Conservation (phyloP, 64 coral and sea anemone genomes). For the Dendronephthya gigantea region DNA sequence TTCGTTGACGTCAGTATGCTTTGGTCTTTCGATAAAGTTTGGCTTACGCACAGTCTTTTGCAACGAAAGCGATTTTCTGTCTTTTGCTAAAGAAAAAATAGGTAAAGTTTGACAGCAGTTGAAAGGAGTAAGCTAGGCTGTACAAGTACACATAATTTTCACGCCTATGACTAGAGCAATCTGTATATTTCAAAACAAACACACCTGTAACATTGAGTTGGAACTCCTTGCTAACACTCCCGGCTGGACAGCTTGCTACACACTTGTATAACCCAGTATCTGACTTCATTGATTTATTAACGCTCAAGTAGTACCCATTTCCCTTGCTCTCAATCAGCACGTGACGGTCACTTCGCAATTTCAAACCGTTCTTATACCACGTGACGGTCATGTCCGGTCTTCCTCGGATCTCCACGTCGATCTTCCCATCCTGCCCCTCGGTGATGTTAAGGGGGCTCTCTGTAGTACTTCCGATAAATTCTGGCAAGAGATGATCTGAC, state of each 20-base stretch:
- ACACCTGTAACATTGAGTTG: conserved; percentile 12
- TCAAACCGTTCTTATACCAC: not conserved
- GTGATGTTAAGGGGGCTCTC: not conserved
- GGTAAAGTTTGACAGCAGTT: too few relatives aligned
- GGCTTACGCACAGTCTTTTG: not conserved
- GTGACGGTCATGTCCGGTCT: not conserved
- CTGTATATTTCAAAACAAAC: too few relatives aligned
- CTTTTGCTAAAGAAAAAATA: not conserved
- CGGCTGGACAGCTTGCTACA: not conserved
- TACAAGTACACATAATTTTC: too few relatives aligned
- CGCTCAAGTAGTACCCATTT: not conserved
- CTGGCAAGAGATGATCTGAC: not conserved
- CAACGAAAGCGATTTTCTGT: not conserved
- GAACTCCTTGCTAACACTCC: not conserved
- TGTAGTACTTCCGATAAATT: conserved; percentile 5
- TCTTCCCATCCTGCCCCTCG: conserved; percentile 6
- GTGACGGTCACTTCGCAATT: not conserved
- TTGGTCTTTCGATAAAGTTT: not conserved
- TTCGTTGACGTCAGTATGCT: not conserved
- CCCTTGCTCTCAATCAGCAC: not conserved
- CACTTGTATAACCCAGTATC: conserved; percentile 3
- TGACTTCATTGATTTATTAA: not conserved
- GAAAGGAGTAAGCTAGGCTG: too few relatives aligned
- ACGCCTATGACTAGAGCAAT: too few relatives aligned
- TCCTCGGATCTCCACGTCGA: not conserved